Base-by-base conservation (phyloP, 2,888 invertebrate genomes). In the Trachelus stipa region DNA sequence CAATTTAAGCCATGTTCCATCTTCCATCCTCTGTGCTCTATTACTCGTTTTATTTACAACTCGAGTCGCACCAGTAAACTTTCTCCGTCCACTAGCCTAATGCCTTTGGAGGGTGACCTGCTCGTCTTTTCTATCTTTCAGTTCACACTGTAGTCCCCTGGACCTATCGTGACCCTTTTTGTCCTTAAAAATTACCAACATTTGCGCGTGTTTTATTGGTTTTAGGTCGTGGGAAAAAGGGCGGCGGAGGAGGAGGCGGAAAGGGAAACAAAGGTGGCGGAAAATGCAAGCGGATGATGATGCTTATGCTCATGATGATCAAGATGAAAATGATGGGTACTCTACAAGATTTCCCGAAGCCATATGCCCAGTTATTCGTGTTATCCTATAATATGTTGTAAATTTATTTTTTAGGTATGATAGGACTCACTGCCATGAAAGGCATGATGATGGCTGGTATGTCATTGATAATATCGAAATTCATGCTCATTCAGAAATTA, bases 241-340 rank as follows among this genome's bases (percentile, higher is more conserved):
- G 91, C 0, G 90, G 89, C 1, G 87, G 89, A 6, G 89, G 90
- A 1, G 88, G 87, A 3, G 91, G 91, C 0, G 92, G 90, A 1
- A 82, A 83, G 35, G 86, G 86, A 0, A 85, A 86, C 76, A 78
- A 85, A 79, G 84, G 83, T 1, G 89, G 90, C 1, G 92, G 92
- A 2, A 93, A 93, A 87, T 94, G 93, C 87, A 94, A 93, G 81
- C 94, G 94, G 92, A 94, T 94, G 93, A 93, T 94, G 93, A 94
- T 94, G 93, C 93, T 93, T 12, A 93, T 93, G 92, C 92, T 94
- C 92, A 93, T 93, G 81, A 93, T 94, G 93, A 92, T 94, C 85
- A 94, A 94, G 92, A 93, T 94, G 88, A 91, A 94, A 71, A 92
- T 94, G 91, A 93, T 94, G 93, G 94, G 94, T 88, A 89, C 85